These are phyloP conservation scores for Pseudochaenichthys georgianus DNA, from an alignment of 2,797 vertebrate species.

Conservation along the genomic window DNA sequence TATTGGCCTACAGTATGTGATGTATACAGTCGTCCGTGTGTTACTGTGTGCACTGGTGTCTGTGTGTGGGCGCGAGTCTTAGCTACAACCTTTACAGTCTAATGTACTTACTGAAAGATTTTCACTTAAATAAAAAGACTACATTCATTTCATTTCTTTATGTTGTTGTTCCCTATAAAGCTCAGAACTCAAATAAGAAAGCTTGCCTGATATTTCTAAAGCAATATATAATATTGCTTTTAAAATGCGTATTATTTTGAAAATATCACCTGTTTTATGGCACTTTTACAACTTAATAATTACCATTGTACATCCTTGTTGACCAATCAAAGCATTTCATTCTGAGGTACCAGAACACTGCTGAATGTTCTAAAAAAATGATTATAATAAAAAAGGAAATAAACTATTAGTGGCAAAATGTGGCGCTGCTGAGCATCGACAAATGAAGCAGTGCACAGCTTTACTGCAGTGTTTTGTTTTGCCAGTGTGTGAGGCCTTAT, in stretches of 20 bases:
- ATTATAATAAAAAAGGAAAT: not conserved
- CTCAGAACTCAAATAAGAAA: not conserved
- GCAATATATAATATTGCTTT: not conserved
- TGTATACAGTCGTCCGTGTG: not conserved
- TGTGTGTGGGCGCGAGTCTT: slow-evolving; percentile 5
- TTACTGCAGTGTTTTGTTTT: slow-evolving; percentile 65
- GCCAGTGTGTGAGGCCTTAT: slow-evolving; percentile 77
- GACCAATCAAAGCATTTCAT: not conserved
- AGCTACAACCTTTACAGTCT: not conserved
- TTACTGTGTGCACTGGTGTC: slow-evolving; percentile 8
- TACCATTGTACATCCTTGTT: not conserved
- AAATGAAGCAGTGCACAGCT: slow-evolving; percentile 50
- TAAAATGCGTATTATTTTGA: not conserved
- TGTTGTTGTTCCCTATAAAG: not conserved
- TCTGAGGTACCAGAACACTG: not conserved
- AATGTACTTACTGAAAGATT: not conserved
- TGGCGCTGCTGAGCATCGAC: slow-evolving; percentile 28
- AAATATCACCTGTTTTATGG: not conserved
- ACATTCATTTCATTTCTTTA: too few relatives aligned
- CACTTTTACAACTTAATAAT: not conserved
- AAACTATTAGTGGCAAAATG: slow-evolving; percentile 13
- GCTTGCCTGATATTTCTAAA: not conserved
- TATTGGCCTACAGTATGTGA: not conserved
- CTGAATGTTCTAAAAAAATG: not conserved
- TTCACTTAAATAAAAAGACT: not conserved